These are phyloP conservation scores for Garrulus glandarius DNA, from an alignment of 2,797 vertebrate genomes.

Conservation along the genomic window DNA sequence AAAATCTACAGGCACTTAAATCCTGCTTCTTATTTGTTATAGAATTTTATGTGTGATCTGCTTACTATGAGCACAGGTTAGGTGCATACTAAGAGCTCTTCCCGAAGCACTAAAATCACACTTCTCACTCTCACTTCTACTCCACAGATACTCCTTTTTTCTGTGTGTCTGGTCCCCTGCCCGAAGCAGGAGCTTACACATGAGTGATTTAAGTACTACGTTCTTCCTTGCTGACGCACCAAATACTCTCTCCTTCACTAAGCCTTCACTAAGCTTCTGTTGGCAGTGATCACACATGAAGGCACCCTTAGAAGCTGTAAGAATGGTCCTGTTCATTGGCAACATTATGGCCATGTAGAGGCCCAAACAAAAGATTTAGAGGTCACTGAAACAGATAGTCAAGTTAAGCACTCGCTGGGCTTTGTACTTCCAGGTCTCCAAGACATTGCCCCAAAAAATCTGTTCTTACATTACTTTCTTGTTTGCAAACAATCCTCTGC, in stretches of 20 bases:
- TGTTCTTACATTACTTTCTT: background rate
- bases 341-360: background rate
- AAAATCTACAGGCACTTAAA: background rate
- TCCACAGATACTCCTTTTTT: background rate
- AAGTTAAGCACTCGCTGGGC: background rate
- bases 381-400: background rate
- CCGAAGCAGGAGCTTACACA: background rate
- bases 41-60: background rate
- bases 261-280: background rate
- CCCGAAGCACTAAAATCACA: background rate
- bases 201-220: background rate
- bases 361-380: background rate
- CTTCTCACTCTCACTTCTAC: background rate
- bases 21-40: background rate
- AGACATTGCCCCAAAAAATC: background rate
- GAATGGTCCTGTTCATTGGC: background rate
- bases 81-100: background rate
- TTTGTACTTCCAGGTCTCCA: background rate
- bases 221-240: background rate
- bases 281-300: background rate
- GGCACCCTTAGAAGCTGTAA: background rate
- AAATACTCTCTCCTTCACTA: background rate
- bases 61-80: background rate
- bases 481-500: background rate
- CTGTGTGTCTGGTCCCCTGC: background rate